Percentiles rank a stretch among this genome's conserved stretches.
phyloP scores from a whole-genome alignment of 2,888 invertebrate genomes.

The Sarcophaga subvicina region DNA sequence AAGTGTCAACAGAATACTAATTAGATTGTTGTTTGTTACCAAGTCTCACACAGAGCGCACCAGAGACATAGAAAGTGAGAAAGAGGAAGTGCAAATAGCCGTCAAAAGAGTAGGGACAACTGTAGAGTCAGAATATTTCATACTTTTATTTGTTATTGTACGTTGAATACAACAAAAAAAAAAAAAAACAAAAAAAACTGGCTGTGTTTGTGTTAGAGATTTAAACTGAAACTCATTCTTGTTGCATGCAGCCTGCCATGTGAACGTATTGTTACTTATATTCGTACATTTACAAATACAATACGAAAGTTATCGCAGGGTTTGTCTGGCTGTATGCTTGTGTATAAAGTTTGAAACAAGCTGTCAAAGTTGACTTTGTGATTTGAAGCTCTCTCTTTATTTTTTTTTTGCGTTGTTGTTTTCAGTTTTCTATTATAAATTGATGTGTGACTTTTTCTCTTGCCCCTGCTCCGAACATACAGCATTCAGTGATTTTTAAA shows the following conservation, averaged over 20 bases:
- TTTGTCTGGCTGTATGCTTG: background rate
- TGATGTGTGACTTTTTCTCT: background rate
- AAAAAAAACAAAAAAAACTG: conserved; percentile 2
- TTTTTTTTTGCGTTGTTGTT: conserved; percentile 1
- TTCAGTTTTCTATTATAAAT: background rate
- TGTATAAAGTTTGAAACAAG: conserved; percentile 43
- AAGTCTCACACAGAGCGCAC: conserved; percentile 30
- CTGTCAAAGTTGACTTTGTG: conserved; percentile 59
- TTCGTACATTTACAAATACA: background rate
- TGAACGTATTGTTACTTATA: conserved; percentile 26
- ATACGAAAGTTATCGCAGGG: background rate
- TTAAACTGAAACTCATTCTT: conserved; percentile 48
- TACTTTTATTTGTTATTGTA: conserved; percentile 37
- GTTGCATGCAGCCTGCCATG: conserved; percentile 42
- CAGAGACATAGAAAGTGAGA: background rate
- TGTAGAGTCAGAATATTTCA: conserved; percentile 25
- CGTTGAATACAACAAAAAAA: background rate
- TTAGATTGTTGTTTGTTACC: conserved; percentile 79
- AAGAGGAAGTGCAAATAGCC: no score
- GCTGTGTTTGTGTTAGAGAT: conserved; percentile 47
- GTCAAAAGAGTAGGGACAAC: background rate
- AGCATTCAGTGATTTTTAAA: background rate
- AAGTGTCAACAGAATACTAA: conserved; percentile 82
- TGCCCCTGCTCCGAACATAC: background rate
- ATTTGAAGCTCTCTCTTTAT: conserved; percentile 39